phyloP scores from a whole-genome alignment of 1,140 invertebrate species.

The Chelonus insularis region DNA sequence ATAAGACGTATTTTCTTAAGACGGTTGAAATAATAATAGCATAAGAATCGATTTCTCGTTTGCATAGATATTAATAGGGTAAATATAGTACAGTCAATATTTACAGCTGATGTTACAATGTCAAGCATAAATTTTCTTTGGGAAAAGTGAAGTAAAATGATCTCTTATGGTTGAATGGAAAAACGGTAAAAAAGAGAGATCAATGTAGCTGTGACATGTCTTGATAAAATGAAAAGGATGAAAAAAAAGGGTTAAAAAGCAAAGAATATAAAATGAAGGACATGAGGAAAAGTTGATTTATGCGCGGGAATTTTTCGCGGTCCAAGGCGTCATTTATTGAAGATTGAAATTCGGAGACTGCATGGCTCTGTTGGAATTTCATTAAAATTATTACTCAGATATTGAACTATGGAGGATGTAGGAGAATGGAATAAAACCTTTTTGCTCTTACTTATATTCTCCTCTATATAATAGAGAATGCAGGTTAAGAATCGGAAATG shows the following conservation, averaged over 20 bases:
- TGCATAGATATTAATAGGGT: background rate
- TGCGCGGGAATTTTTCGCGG: constrained; percentile 8
- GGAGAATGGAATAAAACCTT: constrained; percentile 27
- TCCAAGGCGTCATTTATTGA: constrained; percentile 31
- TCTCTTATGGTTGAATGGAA: background rate
- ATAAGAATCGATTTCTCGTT: background rate
- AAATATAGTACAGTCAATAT: background rate
- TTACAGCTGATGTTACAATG: background rate
- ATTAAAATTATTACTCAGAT: constrained; percentile 51
- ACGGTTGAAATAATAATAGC: background rate
- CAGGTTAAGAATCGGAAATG: background rate
- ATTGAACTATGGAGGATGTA: constrained; percentile 37
- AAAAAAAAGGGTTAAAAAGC: background rate
- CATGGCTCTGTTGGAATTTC: constrained; percentile 41
- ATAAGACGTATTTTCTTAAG: background rate
- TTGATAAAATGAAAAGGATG: background rate
- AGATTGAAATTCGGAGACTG: constrained; percentile 45
- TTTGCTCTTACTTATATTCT: background rate
- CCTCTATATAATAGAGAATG: background rate
- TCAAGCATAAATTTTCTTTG: background rate
- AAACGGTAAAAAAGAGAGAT: background rate
- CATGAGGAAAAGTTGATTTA: constrained; percentile 2
- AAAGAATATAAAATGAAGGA: background rate
- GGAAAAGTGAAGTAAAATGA: background rate
- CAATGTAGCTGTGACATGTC: background rate